Evolutionary conservation across 2,113 vertebrate species (phyloP).

Genomic region (Ageneiosus marmoratus): DNA sequence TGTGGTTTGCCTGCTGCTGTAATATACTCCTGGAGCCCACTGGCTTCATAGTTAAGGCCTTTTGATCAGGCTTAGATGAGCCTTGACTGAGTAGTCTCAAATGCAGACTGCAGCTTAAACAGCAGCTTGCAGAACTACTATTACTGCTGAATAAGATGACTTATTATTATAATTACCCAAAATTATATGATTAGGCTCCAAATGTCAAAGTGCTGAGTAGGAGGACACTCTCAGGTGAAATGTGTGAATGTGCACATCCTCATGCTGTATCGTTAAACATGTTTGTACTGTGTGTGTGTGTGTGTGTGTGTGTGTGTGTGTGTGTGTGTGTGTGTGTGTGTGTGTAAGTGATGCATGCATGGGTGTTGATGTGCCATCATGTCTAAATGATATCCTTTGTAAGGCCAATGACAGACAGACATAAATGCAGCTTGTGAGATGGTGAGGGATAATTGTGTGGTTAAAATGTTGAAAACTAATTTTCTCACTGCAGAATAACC

Average conservation of each 20-base stretch:
- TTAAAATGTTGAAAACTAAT: constrained; percentile 49
- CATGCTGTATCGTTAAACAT: background rate
- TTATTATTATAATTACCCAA: constrained; percentile 57
- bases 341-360: constrained; percentile 22
- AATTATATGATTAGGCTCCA: constrained; percentile 52
- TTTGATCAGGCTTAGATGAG: constrained; percentile 51
- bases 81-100: constrained; percentile 50
- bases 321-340: constrained; percentile 2
- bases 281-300: constrained; percentile 29
- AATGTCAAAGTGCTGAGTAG: constrained; percentile 49
- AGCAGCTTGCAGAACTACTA: constrained; percentile 51
- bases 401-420: constrained; percentile 46
- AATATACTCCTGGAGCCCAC: constrained; percentile 32
- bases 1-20: constrained; percentile 43
- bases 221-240: constrained; percentile 42
- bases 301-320: constrained; percentile 24
- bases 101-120: constrained; percentile 38
- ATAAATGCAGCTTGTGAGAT: constrained; percentile 49
- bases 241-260: constrained; percentile 14
- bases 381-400: constrained; percentile 42
- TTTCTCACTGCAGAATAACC: constrained; percentile 50
- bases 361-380: constrained; percentile 35
- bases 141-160: constrained; percentile 50
- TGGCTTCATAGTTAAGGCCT: constrained; percentile 34
- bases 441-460: constrained; percentile 53